Conservation (phyloP, 2,797 vertebrate species). For the Coluber constrictor region DNA sequence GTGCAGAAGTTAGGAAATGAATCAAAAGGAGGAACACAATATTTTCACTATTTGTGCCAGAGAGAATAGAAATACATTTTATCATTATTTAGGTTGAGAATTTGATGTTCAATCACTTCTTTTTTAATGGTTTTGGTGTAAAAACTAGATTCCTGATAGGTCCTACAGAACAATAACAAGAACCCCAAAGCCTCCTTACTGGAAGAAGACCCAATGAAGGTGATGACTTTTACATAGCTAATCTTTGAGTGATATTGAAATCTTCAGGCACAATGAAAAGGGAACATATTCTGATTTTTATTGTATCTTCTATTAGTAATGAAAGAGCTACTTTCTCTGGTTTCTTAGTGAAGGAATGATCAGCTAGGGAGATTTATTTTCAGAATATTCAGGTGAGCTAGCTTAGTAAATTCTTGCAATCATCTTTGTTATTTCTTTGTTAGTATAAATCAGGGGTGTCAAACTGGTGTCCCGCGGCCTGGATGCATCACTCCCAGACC, state of each 20-base stretch:
- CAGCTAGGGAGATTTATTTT: background rate
- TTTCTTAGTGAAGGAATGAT: background rate
- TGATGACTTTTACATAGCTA: background rate
- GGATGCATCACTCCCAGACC: too few species aligned
- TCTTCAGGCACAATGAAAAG: background rate
- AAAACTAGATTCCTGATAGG: background rate
- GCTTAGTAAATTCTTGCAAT: background rate
- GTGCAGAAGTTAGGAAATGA: background rate
- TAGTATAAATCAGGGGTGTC: background rate
- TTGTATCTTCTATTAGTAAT: background rate
- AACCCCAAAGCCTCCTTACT: background rate
- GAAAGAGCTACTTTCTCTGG: background rate
- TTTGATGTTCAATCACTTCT: background rate
- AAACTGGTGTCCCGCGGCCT: too few species aligned
- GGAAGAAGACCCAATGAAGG: too few species aligned
- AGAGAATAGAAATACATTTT: background rate
- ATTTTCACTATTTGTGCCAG: background rate
- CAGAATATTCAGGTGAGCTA: background rate
- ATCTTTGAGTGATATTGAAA: background rate
- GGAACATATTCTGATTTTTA: background rate
- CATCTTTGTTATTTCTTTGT: background rate
- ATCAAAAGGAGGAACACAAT: background rate
- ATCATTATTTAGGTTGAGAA: background rate
- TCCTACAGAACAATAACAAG: background rate
- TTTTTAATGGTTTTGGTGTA: background rate